phyloP scores from a whole-genome alignment of 2,888 invertebrate species.

The Drosophila recens region DNA sequence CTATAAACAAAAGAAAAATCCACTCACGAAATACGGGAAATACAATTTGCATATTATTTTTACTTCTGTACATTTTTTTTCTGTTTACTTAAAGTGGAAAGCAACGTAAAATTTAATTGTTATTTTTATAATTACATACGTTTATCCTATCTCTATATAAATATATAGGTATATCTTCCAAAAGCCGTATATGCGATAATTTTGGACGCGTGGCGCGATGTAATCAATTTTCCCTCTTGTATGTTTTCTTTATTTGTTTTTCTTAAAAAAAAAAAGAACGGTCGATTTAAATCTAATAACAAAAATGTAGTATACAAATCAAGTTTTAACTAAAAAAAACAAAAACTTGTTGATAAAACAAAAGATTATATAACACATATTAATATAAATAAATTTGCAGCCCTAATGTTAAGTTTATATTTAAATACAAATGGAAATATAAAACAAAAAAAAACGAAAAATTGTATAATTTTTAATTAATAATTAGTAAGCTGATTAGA shows the following conservation, averaged over 20 bases:
- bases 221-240: constrained; percentile 54
- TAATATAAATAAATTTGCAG: constrained; percentile 57
- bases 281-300: constrained; percentile 46
- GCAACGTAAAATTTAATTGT: constrained; percentile 49
- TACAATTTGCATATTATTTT: constrained; percentile 32
- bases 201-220: constrained; percentile 69
- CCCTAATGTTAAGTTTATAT: constrained; percentile 65
- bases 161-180: constrained; percentile 60
- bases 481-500: constrained; percentile 67
- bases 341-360: constrained; percentile 54
- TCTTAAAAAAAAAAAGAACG: constrained; percentile 27
- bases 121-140: constrained; percentile 40
- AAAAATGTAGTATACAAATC: constrained; percentile 54
- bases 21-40: constrained; percentile 2
- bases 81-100: constrained; percentile 57
- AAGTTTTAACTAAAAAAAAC: constrained; percentile 37
- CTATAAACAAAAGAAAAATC: constrained; percentile 25
- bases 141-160: constrained; percentile 20
- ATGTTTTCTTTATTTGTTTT: constrained; percentile 63
- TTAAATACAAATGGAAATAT: constrained; percentile 53
- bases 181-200: constrained; percentile 42
- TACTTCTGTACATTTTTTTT: constrained; percentile 68
- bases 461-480: constrained; percentile 73
- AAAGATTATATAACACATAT: constrained; percentile 42
- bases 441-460: constrained; percentile 27